Percentiles rank a stretch among this genome's conserved stretches.
Evolutionary conservation across 2,888 invertebrate genomes (phyloP).

Genomic region (Polymixis lichenea): DNA sequence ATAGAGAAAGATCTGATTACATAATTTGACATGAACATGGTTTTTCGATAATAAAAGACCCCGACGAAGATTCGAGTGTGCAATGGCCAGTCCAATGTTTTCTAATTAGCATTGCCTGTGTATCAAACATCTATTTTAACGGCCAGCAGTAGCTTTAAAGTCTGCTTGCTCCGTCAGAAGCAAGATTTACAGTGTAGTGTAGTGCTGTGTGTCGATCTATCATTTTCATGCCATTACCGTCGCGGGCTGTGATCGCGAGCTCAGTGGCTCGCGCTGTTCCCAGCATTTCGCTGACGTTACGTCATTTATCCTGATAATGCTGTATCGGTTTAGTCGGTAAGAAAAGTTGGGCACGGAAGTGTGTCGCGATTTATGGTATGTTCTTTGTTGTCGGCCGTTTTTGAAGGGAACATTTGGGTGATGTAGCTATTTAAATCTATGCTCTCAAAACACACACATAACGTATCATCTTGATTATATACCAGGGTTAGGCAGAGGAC

Average conservation of each 20-base stretch:
- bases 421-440: too few relatives aligned
- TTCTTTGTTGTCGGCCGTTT: conserved; percentile 25
- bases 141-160: conserved; percentile 8
- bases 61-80: neutral
- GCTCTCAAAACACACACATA: too few relatives aligned
- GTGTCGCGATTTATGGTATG: conserved; percentile 36
- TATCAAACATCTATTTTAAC: neutral
- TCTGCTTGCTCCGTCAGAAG: conserved; percentile 1
- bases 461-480: too few relatives aligned
- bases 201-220: conserved; percentile 74
- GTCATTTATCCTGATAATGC: conserved; percentile 60
- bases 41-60: neutral
- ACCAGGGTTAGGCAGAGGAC: too few relatives aligned
- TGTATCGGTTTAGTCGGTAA: conserved; percentile 46
- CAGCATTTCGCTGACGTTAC: conserved; percentile 45
- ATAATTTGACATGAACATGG: neutral
- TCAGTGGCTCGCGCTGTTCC: conserved; percentile 46
- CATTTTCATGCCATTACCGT: conserved; percentile 83
- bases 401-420: neutral
- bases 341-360: conserved; percentile 47
- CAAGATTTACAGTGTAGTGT: conserved; percentile 54
- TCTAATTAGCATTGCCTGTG: neutral
- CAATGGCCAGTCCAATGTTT: neutral
- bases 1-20: too few relatives aligned
- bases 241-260: conserved; percentile 42